phyloP scores from a whole-genome alignment of 2,797 vertebrate species.

The Hoplostethus atlanticus region DNA sequence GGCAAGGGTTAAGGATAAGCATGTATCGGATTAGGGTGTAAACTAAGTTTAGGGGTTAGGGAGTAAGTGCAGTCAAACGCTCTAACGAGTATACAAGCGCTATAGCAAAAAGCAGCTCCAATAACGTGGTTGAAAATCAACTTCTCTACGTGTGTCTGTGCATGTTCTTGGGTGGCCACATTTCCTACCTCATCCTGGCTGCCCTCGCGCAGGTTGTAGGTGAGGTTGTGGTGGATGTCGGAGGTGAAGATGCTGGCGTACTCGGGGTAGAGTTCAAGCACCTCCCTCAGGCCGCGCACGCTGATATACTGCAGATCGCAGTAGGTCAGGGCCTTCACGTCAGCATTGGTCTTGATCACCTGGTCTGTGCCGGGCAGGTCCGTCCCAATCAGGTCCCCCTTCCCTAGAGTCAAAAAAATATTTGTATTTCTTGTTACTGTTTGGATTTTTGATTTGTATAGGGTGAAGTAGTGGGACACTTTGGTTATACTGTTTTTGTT shows the following conservation, averaged over 20 bases:
- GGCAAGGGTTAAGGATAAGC: not conserved
- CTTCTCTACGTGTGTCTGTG: slow-evolving; percentile 4
- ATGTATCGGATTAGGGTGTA: too few species aligned
- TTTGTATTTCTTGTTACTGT: too few species aligned
- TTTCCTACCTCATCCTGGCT: slow-evolving; percentile 90
- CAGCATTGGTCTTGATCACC: slow-evolving; percentile 95
- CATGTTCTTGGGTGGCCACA: slow-evolving; percentile 5
- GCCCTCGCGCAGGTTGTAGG: slow-evolving; percentile 96
- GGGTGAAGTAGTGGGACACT: too few species aligned
- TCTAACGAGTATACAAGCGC: too few species aligned
- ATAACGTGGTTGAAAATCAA: not conserved
- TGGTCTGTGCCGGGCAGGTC: slow-evolving; percentile 89
- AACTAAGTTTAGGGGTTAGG: too few species aligned
- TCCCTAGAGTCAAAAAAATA: slow-evolving; percentile 83
- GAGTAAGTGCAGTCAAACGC: too few species aligned
- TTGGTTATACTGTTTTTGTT: too few species aligned
- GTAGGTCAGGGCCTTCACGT: slow-evolving; percentile 97
- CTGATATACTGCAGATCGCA: slow-evolving; percentile 95
- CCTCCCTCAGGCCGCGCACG: slow-evolving; percentile 90
- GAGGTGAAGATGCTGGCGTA: slow-evolving; percentile 89
- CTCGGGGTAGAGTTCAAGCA: slow-evolving; percentile 94
- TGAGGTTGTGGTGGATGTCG: slow-evolving; percentile 94
- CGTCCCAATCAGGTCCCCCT: slow-evolving; percentile 96
- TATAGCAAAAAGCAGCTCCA: not conserved
- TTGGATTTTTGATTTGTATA: not conserved